Conservation (phyloP, 2,113 vertebrate genomes). For the Albula glossodonta region DNA sequence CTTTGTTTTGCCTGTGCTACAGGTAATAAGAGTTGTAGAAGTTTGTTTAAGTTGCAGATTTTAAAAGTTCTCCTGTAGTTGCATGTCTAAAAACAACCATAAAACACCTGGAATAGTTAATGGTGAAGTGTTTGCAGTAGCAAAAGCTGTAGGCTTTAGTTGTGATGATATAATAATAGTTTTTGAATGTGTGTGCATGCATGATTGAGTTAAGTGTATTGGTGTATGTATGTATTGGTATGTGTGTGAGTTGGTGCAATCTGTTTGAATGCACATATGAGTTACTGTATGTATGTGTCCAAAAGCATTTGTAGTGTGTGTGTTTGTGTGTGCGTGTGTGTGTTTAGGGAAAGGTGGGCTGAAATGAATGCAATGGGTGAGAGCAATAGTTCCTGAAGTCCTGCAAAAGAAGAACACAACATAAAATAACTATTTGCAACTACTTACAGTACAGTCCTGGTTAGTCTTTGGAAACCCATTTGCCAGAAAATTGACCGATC, state of each 20-base stretch:
- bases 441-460: conserved; percentile 5
- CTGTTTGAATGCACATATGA: neutral
- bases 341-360: neutral
- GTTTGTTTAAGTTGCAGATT: no score
- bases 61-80: no score
- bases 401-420: conserved; percentile 9
- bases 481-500: conserved; percentile 21
- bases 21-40: no score
- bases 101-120: no score
- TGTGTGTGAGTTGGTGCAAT: neutral
- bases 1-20: no score
- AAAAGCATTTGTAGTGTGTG: neutral
- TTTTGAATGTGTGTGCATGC: neutral
- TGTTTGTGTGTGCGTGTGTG: neutral
- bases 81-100: no score
- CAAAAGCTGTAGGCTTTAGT: no score
- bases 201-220: neutral
- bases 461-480: conserved; percentile 3
- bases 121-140: no score
- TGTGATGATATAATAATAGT: neutral
- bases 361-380: neutral
- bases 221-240: neutral
- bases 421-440: conserved; percentile 9
- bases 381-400: no score
- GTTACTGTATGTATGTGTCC: neutral